Conservation (phyloP, 2,113 vertebrate genomes). For the Channa maculata region DNA sequence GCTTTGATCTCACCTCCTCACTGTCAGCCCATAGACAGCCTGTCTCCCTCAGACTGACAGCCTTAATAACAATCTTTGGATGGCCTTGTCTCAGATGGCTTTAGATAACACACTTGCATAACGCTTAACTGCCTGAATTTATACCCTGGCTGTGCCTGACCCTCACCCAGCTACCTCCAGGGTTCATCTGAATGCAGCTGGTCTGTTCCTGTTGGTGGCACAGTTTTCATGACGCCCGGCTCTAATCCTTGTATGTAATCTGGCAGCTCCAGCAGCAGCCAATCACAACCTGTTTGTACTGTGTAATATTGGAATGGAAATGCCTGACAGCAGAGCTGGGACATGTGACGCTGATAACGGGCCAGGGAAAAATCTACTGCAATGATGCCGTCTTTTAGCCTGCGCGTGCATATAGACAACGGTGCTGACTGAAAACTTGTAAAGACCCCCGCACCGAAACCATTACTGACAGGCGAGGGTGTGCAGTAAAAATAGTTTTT, state of each 20-base stretch:
- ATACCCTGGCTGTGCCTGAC: conserved; percentile 54
- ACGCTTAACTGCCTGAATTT: conserved; percentile 67
- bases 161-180: conserved; percentile 54
- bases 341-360: conserved; percentile 53
- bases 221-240: conserved; percentile 51
- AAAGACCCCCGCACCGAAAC: neutral
- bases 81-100: conserved; percentile 68
- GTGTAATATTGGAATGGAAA: conserved; percentile 66
- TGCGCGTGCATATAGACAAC: conserved; percentile 5
- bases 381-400: conserved; percentile 34
- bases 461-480: neutral
- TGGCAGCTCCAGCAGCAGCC: conserved; percentile 67
- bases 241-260: conserved; percentile 78
- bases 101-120: conserved; percentile 72
- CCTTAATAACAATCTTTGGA: conserved; percentile 58
- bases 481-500: neutral
- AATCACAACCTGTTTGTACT: conserved; percentile 65
- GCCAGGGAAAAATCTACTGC: conserved; percentile 34
- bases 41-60: conserved; percentile 65
- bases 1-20: conserved; percentile 55
- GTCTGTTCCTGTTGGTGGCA: conserved; percentile 58
- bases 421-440: neutral
- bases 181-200: conserved; percentile 56
- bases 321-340: conserved; percentile 57
- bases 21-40: conserved; percentile 56